Evolutionary conservation across 2,888 invertebrate species (phyloP).

Genomic region (Rotaria sp.): DNA sequence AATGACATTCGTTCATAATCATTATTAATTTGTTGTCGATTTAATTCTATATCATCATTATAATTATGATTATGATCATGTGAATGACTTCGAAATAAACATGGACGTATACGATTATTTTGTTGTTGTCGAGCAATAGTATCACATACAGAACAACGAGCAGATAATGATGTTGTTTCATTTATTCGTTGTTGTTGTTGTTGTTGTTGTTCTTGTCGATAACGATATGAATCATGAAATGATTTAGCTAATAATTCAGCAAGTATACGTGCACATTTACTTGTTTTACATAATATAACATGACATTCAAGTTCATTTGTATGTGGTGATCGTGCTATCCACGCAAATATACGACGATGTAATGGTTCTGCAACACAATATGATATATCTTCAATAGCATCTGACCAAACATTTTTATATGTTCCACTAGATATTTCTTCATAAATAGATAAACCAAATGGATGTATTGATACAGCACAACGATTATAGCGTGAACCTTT

Average conservation of each 20-base stretch:
- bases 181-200: background rate
- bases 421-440: slow-evolving; percentile 28
- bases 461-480: slow-evolving; percentile 13
- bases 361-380: slow-evolving; percentile 28
- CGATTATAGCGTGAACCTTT: slow-evolving; percentile 28
- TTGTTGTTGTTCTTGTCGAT: background rate
- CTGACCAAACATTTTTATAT: slow-evolving; percentile 15
- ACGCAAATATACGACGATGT: slow-evolving; percentile 11
- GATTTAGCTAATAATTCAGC: slow-evolving; percentile 17
- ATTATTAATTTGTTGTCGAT: background rate
- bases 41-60: background rate
- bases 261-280: background rate
- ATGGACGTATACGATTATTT: background rate
- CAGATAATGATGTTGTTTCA: background rate
- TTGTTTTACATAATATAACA: slow-evolving; percentile 13
- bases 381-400: slow-evolving; percentile 19
- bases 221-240: slow-evolving; percentile 18
- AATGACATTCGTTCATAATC: slow-evolving; percentile 15
- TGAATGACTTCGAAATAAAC: background rate
- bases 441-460: slow-evolving; percentile 7
- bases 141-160: slow-evolving; percentile 19
- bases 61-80: background rate
- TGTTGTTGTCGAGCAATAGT: background rate
- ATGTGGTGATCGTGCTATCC: slow-evolving; percentile 7
- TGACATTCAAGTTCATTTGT: slow-evolving; percentile 13